phyloP scores from a whole-genome alignment of 2,113 vertebrate genomes.

The Rhegmatorhina hoffmannsi region DNA sequence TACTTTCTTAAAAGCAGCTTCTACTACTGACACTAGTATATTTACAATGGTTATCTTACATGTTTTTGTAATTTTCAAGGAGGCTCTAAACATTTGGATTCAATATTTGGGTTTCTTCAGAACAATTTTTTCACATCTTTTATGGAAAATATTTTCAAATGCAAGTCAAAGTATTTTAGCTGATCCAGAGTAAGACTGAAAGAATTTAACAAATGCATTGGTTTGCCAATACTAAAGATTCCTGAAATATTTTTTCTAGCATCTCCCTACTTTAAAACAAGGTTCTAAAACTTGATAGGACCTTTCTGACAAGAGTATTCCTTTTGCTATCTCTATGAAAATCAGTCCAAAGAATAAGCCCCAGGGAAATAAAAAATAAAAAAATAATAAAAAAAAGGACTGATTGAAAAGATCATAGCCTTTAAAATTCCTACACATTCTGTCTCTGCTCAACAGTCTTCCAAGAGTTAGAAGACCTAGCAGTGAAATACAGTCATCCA shows the following conservation, averaged over 20 bases:
- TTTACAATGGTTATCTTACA: background rate
- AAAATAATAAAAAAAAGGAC: background rate
- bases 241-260: background rate
- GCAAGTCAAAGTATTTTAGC: background rate
- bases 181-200: background rate
- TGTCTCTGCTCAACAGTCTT: background rate
- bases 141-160: background rate
- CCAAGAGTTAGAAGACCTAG: background rate
- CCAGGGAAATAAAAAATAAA: background rate
- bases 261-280: background rate
- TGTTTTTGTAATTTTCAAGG: background rate
- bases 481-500: background rate
- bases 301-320: background rate
- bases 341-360: background rate
- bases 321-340: background rate
- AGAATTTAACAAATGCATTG: background rate
- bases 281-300: background rate
- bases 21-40: rapidly evolving
- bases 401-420: background rate
- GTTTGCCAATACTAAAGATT: background rate
- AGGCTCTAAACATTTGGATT: background rate
- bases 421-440: background rate
- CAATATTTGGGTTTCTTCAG: background rate
- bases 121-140: background rate
- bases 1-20: background rate